phyloP scores from a whole-genome alignment of 1,140 invertebrate genomes.

The Drosophila triauraria region DNA sequence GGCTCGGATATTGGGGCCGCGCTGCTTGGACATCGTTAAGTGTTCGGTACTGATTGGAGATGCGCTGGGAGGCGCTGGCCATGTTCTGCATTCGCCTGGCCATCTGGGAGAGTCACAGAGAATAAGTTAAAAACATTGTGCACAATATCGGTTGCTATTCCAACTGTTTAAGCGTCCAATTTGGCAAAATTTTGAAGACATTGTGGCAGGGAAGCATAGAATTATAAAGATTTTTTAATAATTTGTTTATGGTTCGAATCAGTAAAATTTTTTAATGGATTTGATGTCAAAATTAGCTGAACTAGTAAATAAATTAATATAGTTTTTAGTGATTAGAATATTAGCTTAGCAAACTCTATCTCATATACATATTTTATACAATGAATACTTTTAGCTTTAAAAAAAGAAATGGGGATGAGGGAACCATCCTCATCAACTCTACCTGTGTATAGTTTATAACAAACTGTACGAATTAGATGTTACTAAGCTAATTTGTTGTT shows the following conservation, averaged over 20 bases:
- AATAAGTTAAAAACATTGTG: not conserved
- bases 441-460: no score
- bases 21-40: constrained; percentile 3
- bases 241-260: not conserved
- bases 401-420: no score
- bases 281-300: no score
- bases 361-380: no score
- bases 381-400: no score
- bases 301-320: no score
- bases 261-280: not conserved
- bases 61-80: constrained; percentile 40
- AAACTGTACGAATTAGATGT: no score
- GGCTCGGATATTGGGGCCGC: not conserved
- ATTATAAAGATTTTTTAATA: not conserved
- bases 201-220: not conserved
- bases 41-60: constrained; percentile 23
- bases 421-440: no score
- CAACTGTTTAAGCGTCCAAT: constrained; percentile 1
- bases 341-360: no score
- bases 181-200: not conserved
- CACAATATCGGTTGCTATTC: not conserved
- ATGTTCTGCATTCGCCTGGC: constrained; percentile 34
- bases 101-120: constrained; percentile 43
- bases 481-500: no score
- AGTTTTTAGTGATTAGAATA: no score